Percentiles rank a stretch among this genome's conserved stretches.
Conservation (phyloP, 2,888 invertebrate genomes). For the Anthrax anthrax region DNA sequence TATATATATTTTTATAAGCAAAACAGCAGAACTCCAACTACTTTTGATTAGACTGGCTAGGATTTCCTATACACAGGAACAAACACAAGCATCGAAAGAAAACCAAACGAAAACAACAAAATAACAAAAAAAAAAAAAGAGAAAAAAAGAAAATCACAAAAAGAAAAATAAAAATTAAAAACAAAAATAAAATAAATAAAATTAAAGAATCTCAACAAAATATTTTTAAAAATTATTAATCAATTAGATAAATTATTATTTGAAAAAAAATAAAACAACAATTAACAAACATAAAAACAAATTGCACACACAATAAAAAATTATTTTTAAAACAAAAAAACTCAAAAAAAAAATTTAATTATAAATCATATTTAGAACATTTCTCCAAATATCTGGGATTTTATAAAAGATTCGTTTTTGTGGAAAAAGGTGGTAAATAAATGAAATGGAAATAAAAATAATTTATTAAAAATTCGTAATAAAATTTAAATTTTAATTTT, state of each 20-base stretch:
- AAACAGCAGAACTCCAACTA: conserved; percentile 21
- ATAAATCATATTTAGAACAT: too few species aligned
- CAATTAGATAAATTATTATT: background rate
- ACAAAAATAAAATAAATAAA: background rate
- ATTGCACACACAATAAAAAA: background rate
- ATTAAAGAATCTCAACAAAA: background rate
- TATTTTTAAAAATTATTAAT: background rate
- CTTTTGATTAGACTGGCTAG: conserved; percentile 33
- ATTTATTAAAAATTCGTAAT: too few species aligned
- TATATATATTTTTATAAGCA: too few species aligned
- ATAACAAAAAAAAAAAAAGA: conserved; percentile 11
- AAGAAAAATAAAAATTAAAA: conserved; percentile 6
- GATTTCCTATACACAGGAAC: conserved; percentile 26
- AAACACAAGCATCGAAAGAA: conserved; percentile 20
- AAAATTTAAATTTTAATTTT: too few species aligned
- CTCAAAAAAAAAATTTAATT: background rate
- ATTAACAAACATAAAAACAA: conserved; percentile 1
- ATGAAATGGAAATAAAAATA: too few species aligned
- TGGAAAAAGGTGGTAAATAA: too few species aligned
- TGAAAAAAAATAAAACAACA: background rate
- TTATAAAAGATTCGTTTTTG: too few species aligned
- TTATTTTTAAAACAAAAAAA: background rate
- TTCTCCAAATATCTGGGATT: too few species aligned
- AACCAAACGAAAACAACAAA: conserved; percentile 18
- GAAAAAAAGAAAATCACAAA: conserved; percentile 12